Evolutionary conservation across 2,888 invertebrate genomes (phyloP), one percentile per base, ranked within the genome.

Genomic region (Cheilosia vernalis): DNA sequence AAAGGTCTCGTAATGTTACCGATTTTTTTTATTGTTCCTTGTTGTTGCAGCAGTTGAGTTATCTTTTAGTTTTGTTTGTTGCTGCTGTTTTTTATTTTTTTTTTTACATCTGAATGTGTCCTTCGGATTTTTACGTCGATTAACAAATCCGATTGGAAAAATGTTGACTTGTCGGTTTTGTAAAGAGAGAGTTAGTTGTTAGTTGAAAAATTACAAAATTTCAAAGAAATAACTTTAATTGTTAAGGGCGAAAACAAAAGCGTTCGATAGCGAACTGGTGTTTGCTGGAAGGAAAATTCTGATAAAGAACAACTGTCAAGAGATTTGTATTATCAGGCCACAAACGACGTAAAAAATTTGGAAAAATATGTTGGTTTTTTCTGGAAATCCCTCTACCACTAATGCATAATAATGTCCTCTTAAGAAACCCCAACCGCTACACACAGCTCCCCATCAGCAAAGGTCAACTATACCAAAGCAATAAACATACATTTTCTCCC

Each of bases 61-160:
- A 66, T 67, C 49, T 66, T 64, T 78, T 40, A 24, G 21, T 67
- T 73, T 53, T 49, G 53, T 55, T 47, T 58, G 44, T 47, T 70
- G 47, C 42, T n/a, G 21, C 6, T 33, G 51, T 61, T 74, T 64
- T 63, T 44, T 64, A 0, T n/a, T 9, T 44, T 24, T 17, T 64
- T 64, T 55, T 49, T 13, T 13, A 37, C 13, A 13, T 37, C 37
- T 24, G 21, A 61, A 19, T 37, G 55, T 77, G 70, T 82, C 80
- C 74, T 67, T 66, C 66, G 79, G 84, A 84, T 79, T 78, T 47
- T 69, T 49, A 70, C 74, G 70, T 80, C 84, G 84, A 84, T 84
- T 80, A 84, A 70, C 69, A 74, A 69, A 79, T 80, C 74, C 21
- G 69, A 76, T 76, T 72, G 58, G 44, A 40, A 51, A 15, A 44